phyloP scores from a whole-genome alignment of 2,888 invertebrate species.

The Scaptomyza flava region DNA sequence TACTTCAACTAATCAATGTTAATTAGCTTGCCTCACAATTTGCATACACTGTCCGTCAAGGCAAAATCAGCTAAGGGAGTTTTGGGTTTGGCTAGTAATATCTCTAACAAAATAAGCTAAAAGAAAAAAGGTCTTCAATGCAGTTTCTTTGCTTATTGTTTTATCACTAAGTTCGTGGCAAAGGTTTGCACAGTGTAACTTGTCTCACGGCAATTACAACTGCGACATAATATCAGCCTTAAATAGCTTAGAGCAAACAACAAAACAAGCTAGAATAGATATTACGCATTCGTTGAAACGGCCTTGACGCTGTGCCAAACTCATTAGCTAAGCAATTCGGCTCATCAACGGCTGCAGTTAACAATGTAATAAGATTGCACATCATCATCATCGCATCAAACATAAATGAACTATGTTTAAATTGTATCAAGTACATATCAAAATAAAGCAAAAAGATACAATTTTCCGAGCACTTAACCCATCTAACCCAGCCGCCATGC shows the following conservation, averaged over 20 bases:
- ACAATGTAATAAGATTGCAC: constrained; percentile 19
- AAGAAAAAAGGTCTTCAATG: too few relatives aligned
- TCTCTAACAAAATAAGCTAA: too few relatives aligned
- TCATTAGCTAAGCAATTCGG: constrained; percentile 38
- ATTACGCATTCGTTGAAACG: constrained; percentile 52
- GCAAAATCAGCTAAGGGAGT: neutral
- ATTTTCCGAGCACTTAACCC: constrained; percentile 23
- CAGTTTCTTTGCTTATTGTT: constrained; percentile 3
- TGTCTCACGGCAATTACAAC: constrained; percentile 21
- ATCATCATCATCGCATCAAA: constrained; percentile 1
- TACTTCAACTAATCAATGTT: constrained; percentile 65
- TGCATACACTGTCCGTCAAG: constrained; percentile 4
- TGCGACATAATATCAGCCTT: constrained; percentile 34
- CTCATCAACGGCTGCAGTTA: constrained; percentile 27
- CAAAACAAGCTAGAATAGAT: constrained; percentile 1
- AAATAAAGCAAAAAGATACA: constrained; percentile 2
- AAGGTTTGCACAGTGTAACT: constrained; percentile 1
- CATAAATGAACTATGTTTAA: neutral
- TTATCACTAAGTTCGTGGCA: constrained; percentile 28
- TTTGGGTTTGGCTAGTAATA: neutral
- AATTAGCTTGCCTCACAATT: constrained; percentile 63
- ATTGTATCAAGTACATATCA: neutral
- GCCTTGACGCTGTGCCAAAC: constrained; percentile 65
- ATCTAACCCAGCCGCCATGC: neutral
- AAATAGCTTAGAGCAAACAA: constrained; percentile 15